phyloP scores from a whole-genome alignment of 2,888 invertebrate species.

The Pseudococcus viburni region DNA sequence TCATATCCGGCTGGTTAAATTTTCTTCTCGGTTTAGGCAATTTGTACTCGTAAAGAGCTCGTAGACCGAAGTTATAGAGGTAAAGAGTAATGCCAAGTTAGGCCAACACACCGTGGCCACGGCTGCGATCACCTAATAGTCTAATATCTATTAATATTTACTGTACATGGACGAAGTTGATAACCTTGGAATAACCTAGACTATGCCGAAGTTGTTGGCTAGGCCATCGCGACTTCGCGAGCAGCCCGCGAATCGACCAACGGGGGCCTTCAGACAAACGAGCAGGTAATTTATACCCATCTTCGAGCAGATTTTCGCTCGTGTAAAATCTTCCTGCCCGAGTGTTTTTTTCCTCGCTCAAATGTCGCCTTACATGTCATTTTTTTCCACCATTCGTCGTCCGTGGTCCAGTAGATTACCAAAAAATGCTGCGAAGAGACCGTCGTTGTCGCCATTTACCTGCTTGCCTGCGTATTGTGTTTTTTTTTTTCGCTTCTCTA shows the following conservation, averaged over 20 bases:
- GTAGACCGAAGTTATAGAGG: background rate
- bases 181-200: constrained; percentile 65
- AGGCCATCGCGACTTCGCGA: constrained; percentile 38
- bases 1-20: constrained; percentile 25
- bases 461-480: background rate
- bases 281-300: constrained; percentile 59
- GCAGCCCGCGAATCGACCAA: background rate
- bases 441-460: background rate
- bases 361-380: background rate
- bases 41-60: background rate
- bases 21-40: constrained; percentile 7
- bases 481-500: background rate
- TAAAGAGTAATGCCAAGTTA: constrained; percentile 55
- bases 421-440: background rate
- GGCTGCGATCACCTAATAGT: constrained; percentile 59
- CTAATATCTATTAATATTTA: constrained; percentile 63
- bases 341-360: background rate
- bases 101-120: constrained; percentile 55
- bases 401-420: background rate
- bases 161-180: constrained; percentile 58
- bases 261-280: constrained; percentile 55
- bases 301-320: background rate
- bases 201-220: constrained; percentile 63
- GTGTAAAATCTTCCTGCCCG: constrained; percentile 26
- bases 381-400: background rate